These are phyloP conservation scores for Burhinus oedicnemus DNA, from an alignment of 2,113 vertebrate genomes.

Conservation along the genomic window DNA sequence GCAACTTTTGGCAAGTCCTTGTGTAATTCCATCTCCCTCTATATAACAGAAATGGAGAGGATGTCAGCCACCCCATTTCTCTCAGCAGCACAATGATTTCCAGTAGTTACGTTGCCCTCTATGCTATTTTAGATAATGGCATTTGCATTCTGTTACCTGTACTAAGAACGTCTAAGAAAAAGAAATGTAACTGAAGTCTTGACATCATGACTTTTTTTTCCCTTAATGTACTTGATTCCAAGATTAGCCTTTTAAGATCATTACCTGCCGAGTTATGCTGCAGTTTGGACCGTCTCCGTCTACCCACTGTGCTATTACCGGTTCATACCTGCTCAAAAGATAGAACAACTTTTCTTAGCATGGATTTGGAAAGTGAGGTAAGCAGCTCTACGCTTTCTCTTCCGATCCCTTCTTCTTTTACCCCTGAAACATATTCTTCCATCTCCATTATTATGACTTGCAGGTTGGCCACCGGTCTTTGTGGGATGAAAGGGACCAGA, in stretches of 20 bases:
- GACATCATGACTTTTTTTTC: background rate
- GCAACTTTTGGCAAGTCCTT: background rate
- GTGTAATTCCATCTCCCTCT: background rate
- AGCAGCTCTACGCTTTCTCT: background rate
- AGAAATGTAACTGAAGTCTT: background rate
- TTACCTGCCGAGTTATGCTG: background rate
- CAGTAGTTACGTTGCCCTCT: background rate
- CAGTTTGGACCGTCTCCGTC: background rate
- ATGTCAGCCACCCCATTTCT: background rate
- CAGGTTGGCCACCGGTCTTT: background rate
- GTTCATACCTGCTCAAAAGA: background rate
- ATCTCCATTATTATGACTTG: background rate
- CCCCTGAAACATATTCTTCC: background rate
- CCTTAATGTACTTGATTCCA: background rate
- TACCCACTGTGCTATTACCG: background rate
- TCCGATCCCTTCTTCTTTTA: background rate
- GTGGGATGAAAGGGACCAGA: background rate
- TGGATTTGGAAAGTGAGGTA: background rate
- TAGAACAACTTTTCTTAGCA: background rate
- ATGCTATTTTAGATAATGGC: background rate
- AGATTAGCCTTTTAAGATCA: background rate
- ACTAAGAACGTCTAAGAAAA: background rate
- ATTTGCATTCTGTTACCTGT: background rate
- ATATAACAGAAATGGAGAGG: background rate
- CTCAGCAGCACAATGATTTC: background rate